Base-by-base conservation (phyloP, 2,888 invertebrate genomes). In the Aleiodes leptofemur region DNA sequence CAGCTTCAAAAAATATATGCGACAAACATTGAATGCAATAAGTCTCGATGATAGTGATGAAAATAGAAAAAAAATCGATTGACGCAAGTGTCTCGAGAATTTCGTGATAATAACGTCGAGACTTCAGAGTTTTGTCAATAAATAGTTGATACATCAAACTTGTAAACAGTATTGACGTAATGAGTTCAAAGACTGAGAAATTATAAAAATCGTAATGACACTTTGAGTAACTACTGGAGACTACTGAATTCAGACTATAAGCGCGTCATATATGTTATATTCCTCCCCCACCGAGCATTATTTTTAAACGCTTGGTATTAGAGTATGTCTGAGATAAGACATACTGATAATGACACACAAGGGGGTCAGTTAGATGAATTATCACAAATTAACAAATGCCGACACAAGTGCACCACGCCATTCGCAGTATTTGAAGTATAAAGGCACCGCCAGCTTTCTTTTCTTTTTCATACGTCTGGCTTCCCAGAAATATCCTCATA, bases 1-100 rank as follows among this genome's bases (percentile, higher is more conserved):
- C 50, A n/a, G 51, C 11, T 48, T 50, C 70, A 31, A 16, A 38
- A 69, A 55, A n/a, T 31, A n/a, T 64, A 38, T 38, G 14, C 34
- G 53, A 51, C 23, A 23, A 13, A 34, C 43, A 66, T 72, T 72
- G 11, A 55, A 55, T 23, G 55, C 38, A 11, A 23, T 43, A 7
- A 53, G 55, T 72, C 38, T 51, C 48, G 53, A 11, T 13, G 43
- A 69, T 64, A 59, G 13, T 38, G 16, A 53, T 53, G 61, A 16
- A 43, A 53, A 61, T 14, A 34, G 5, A 66, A 83, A 86, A 86
- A 84, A 86, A 86, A 84, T 84, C 83, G 82, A 86, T 86, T 87
- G 87, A 87, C 87, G 87, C 79, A 87, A 84, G 16, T 64, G 64
- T 64, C 64, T 64, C 38, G 79, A 80, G 74, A 76, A 78, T 78